A percentile compares a stretch with the other conserved stretches of the same genome.
phyloP scores from a whole-genome alignment of 1,140 invertebrate species.

The Mercenaria mercenaria region DNA sequence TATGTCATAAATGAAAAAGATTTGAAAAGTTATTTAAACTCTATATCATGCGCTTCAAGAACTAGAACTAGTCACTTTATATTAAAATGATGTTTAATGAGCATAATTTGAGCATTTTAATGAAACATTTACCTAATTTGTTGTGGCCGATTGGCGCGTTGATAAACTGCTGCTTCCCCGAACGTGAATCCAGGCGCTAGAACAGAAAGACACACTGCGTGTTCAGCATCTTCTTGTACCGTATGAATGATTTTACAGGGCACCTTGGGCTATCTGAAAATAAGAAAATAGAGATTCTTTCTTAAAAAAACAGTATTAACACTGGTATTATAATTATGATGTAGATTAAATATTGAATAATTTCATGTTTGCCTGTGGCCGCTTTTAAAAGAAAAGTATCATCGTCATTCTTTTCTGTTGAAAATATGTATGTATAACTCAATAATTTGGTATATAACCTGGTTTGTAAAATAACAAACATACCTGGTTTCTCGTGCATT shows the following conservation, averaged over 20 bases:
- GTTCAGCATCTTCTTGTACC: not conserved
- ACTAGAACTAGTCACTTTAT: no score
- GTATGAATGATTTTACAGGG: slow-evolving; percentile 9
- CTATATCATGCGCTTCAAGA: not conserved
- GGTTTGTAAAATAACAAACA: not conserved
- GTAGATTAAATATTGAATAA: not conserved
- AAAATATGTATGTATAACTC: not conserved
- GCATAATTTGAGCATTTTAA: not conserved
- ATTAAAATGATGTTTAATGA: not conserved
- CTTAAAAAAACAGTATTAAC: not conserved
- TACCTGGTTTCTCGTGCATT: slow-evolving; percentile 40
- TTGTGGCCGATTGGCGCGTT: not conserved
- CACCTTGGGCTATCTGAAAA: not conserved
- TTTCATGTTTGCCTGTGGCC: not conserved
- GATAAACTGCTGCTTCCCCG: not conserved
- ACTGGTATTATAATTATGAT: not conserved
- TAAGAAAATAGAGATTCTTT: not conserved
- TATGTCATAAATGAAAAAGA: not conserved
- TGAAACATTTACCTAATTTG: not conserved
- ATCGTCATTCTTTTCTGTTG: not conserved
- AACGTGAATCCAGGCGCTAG: not conserved
- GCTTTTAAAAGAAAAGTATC: not conserved
- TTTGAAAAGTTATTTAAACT: not conserved
- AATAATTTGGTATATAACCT: no score
- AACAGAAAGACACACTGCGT: not conserved